Percentiles rank a stretch among this genome's conserved stretches.
Conservation (phyloP, 1,140 invertebrate genomes). For the Drosophila ironensis region DNA sequence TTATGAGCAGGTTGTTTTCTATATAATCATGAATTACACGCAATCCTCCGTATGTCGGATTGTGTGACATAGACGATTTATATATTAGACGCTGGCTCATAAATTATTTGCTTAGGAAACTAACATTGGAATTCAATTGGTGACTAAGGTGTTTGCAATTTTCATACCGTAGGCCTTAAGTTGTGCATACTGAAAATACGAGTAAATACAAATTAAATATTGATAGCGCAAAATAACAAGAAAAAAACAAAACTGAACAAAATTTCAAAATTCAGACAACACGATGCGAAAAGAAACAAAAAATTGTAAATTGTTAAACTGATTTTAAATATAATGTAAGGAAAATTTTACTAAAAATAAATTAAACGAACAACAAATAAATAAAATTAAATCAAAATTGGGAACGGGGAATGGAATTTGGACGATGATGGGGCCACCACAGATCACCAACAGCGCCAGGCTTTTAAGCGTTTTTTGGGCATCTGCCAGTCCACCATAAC, state of each 20-base stretch:
- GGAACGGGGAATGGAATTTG: not conserved
- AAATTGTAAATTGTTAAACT: slow-evolving; percentile 77
- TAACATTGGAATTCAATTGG: slow-evolving; percentile 19
- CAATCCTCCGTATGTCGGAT: slow-evolving; percentile 27
- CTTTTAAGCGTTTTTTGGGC: slow-evolving; percentile 2
- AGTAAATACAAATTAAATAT: slow-evolving; percentile 23
- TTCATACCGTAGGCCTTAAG: slow-evolving; percentile 76
- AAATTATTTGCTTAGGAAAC: slow-evolving; percentile 33
- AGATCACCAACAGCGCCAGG: slow-evolving; percentile 42
- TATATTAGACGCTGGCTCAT: slow-evolving; percentile 38
- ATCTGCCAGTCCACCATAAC: slow-evolving; percentile 36
- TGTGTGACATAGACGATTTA: slow-evolving; percentile 44
- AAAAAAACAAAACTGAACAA: slow-evolving; percentile 10
- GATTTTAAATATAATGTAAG: slow-evolving; percentile 75
- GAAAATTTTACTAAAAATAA: slow-evolving; percentile 76
- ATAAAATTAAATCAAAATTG: slow-evolving; percentile 40
- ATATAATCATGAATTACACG: slow-evolving; percentile 50
- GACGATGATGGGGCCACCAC: not conserved
- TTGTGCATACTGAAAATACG: slow-evolving; percentile 64
- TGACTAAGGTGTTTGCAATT: slow-evolving; percentile 54
- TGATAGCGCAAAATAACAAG: slow-evolving; percentile 38
- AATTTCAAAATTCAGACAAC: slow-evolving; percentile 21
- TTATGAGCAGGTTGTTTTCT: slow-evolving; percentile 54
- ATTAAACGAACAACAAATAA: no score
- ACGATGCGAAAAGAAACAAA: slow-evolving; percentile 12